Conservation (phyloP, 2,888 invertebrate genomes). For the Argyresthia goedartella region DNA sequence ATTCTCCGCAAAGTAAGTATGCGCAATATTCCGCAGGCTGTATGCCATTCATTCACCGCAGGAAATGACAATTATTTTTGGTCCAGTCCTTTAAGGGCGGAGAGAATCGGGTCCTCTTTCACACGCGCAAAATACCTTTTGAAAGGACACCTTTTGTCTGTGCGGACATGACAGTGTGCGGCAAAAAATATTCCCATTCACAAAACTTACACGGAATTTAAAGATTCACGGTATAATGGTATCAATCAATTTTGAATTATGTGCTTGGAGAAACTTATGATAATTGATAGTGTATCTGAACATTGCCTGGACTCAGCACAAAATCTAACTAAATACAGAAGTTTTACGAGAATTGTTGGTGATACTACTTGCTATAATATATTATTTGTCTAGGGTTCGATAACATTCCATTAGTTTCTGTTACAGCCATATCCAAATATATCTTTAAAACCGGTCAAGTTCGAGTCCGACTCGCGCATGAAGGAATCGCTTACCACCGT, state of each 20-base stretch:
- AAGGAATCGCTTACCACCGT: no score
- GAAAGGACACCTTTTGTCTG: constrained; percentile 46
- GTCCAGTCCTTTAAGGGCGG: constrained; percentile 48
- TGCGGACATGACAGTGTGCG: constrained; percentile 27
- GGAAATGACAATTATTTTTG: constrained; percentile 71
- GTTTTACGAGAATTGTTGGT: no score
- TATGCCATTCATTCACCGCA: constrained; percentile 46
- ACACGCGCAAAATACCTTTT: constrained; percentile 63
- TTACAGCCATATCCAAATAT: no score
- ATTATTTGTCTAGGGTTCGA: no score
- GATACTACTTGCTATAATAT: no score
- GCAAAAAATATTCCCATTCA: constrained; percentile 61
- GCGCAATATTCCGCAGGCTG: constrained; percentile 23
- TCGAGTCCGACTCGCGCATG: no score
- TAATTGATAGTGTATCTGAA: no score
- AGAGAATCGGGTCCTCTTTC: constrained; percentile 59
- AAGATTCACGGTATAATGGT: background rate
- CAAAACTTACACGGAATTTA: constrained; percentile 26
- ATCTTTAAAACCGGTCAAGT: no score
- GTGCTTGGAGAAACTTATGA: background rate
- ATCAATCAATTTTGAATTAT: constrained; percentile 1
- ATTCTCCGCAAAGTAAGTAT: constrained; percentile 18
- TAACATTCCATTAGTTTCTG: no score
- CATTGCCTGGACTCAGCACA: no score
- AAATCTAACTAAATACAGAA: no score